Evolutionary conservation across 2,113 vertebrate species (phyloP).

Genomic region (Oxygymnocypris stewartii): DNA sequence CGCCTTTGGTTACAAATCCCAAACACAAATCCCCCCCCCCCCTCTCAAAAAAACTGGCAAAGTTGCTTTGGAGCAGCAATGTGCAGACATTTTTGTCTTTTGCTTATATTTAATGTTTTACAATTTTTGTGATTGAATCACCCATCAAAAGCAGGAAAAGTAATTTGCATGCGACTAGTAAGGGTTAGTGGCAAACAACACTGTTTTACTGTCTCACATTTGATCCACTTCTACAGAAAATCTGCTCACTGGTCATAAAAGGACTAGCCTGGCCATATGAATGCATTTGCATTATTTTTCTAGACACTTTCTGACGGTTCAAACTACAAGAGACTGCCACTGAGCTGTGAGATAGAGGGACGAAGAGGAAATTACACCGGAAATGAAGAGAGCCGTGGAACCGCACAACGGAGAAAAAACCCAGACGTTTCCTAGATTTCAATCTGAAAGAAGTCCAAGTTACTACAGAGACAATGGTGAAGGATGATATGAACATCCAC

Average conservation of each 20-base stretch:
- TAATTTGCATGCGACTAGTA: not conserved
- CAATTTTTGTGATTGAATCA: too few species aligned
- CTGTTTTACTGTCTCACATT: not conserved
- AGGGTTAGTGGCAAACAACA: not conserved
- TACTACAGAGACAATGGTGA: not conserved
- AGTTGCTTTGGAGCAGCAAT: too few species aligned
- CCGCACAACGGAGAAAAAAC: not conserved
- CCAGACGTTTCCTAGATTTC: not conserved
- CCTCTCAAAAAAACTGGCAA: too few species aligned
- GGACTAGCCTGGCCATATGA: not conserved
- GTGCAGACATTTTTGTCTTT: too few species aligned
- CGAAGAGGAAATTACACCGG: slow-evolving; percentile 59
- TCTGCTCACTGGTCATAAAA: not conserved
- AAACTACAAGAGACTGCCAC: slow-evolving; percentile 33
- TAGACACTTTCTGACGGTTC: not conserved
- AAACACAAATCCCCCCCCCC: too few species aligned
- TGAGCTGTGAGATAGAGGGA: slow-evolving; percentile 39
- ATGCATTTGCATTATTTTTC: not conserved
- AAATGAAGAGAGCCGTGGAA: slow-evolving; percentile 48
- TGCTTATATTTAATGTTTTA: too few species aligned
- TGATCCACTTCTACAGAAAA: not conserved
- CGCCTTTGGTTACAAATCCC: too few species aligned
- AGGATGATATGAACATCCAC: not conserved
- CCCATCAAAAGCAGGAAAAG: not conserved
- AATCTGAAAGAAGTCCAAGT: not conserved